Evolutionary conservation across 2,797 vertebrate genomes (phyloP).

Genomic region (Meriones psammophilus): DNA sequence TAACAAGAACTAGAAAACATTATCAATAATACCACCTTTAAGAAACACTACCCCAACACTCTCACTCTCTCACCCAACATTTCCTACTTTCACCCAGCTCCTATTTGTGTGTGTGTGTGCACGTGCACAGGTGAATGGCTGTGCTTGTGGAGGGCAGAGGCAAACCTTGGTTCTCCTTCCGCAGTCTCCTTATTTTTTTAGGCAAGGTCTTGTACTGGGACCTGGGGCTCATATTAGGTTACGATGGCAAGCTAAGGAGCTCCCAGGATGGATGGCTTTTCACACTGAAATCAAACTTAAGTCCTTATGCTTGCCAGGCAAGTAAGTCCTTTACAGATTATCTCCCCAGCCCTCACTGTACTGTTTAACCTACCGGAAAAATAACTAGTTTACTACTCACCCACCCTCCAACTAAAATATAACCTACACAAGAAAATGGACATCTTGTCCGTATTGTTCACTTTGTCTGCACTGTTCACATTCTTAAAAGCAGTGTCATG

Average conservation of each 20-base stretch:
- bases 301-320: neutral
- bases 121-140: no score
- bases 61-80: neutral
- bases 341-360: neutral
- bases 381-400: neutral
- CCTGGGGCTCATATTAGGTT: neutral
- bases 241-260: neutral
- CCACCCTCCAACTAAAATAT: neutral
- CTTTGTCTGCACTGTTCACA: neutral
- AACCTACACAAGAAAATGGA: neutral
- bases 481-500: conserved; percentile 30
- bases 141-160: neutral
- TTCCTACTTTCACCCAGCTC: conserved; percentile 15
- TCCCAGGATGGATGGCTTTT: neutral
- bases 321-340: neutral
- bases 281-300: neutral
- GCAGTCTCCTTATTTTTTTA: neutral
- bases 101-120: neutral
- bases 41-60: neutral
- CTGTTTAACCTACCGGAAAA: neutral
- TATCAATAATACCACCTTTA: conserved; percentile 31
- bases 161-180: neutral
- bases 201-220: neutral
- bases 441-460: neutral
- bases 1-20: conserved; percentile 55